Percentiles rank a stretch among this genome's conserved stretches.
Evolutionary conservation across 2,797 vertebrate species (phyloP).

Genomic region (Lycodopsis pacificus): DNA sequence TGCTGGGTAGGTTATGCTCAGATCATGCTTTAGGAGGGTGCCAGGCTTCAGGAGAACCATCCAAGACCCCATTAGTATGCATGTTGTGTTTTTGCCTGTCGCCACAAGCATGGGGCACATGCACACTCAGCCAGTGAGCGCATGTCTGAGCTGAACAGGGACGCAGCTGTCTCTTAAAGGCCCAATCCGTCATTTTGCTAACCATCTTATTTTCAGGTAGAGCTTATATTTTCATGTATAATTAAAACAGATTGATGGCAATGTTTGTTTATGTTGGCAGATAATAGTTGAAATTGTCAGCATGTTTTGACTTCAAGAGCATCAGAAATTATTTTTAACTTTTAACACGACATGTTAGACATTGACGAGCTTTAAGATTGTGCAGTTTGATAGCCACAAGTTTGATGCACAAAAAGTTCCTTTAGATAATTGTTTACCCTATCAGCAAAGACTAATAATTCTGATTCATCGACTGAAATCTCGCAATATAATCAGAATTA

Average conservation of each 20-base stretch:
- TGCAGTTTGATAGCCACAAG: background rate
- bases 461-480: conserved; percentile 21
- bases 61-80: conserved; percentile 66
- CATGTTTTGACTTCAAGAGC: background rate
- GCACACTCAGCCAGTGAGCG: conserved; percentile 36
- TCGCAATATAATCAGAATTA: conserved; percentile 37
- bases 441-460: conserved; percentile 9
- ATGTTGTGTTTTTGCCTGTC: conserved; percentile 64
- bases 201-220: background rate
- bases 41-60: conserved; percentile 40
- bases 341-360: background rate
- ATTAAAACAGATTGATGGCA: background rate
- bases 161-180: conserved; percentile 51
- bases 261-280: background rate
- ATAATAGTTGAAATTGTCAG: background rate
- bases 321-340: background rate
- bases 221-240: background rate
- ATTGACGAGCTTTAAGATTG: background rate
- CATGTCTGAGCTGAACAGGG: conserved; percentile 31
- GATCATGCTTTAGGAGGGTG: conserved; percentile 56
- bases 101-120: conserved; percentile 33
- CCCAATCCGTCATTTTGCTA: background rate
- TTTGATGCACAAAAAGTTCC: background rate
- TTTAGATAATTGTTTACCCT: conserved; percentile 28
- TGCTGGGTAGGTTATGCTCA: conserved; percentile 61